A percentile compares a stretch with the other conserved stretches of the same genome.
These are phyloP conservation scores for Mesorhabditis spiculigera DNA, from an alignment of 2,888 invertebrate genomes.

Conservation along the genomic window DNA sequence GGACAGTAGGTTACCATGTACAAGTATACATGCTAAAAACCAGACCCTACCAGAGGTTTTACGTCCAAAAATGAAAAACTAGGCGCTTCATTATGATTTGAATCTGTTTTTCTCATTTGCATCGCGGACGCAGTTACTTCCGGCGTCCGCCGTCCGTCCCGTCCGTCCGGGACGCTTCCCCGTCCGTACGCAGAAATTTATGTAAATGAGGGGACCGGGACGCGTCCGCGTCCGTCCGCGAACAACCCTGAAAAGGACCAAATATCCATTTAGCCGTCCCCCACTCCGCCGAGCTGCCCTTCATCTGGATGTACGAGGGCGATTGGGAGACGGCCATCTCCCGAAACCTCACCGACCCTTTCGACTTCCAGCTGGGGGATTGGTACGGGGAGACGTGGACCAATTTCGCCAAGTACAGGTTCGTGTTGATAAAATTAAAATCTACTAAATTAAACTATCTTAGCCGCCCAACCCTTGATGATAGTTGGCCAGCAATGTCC, in stretches of 20 bases:
- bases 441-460: not conserved
- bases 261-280: slow-evolving; percentile 16
- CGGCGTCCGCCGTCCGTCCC: no score
- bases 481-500: not conserved
- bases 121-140: no score
- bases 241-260: not conserved
- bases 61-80: no score
- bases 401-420: slow-evolving; percentile 17
- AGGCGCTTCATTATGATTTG: no score
- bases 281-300: slow-evolving; percentile 16
- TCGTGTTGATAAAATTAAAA: not conserved
- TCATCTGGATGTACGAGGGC: slow-evolving; percentile 13
- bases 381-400: slow-evolving; percentile 22
- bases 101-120: no score
- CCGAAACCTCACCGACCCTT: not conserved
- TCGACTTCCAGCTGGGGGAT: slow-evolving; percentile 15
- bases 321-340: slow-evolving; percentile 11
- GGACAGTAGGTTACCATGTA: no score
- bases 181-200: no score
- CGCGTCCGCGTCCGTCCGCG: no score
- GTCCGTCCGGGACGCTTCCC: no score
- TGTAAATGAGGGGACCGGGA: no score
- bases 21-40: no score
- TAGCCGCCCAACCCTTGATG: not conserved
- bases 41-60: no score